Conservation (phyloP, 2,797 vertebrate species). For the Todus mexicanus region DNA sequence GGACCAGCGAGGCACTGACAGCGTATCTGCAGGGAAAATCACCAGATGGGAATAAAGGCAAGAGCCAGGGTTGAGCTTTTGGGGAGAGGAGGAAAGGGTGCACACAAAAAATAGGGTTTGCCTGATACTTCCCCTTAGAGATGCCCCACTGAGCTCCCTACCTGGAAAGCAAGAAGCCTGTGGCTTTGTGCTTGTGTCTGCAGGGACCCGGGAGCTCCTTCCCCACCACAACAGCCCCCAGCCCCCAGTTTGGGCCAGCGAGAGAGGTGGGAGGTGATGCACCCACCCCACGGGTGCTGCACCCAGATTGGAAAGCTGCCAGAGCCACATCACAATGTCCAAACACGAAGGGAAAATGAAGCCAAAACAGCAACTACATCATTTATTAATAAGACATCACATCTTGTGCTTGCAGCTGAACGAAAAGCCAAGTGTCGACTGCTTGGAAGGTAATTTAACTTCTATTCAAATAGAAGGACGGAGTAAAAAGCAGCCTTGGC, state of each 20-base stretch:
- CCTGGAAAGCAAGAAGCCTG: background rate
- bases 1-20: constrained; percentile 99
- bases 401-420: background rate
- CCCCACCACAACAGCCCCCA: background rate
- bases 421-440: background rate
- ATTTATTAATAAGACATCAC: background rate
- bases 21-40: constrained; percentile 81
- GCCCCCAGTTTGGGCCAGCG: background rate
- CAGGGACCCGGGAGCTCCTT: accelerated
- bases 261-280: background rate
- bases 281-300: background rate
- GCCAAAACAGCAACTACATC: background rate
- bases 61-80: accelerated
- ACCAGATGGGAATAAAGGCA: accelerated
- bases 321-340: accelerated
- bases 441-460: background rate
- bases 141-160: background rate
- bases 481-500: background rate
- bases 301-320: background rate
- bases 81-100: background rate
- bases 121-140: background rate
- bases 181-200: background rate
- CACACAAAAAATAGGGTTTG: accelerated
- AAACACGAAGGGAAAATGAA: background rate
- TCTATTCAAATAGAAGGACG: background rate